Evolutionary conservation across 64 coral and sea anemone genomes (phyloP).

Genomic region (Catalaphyllia jardinei): DNA sequence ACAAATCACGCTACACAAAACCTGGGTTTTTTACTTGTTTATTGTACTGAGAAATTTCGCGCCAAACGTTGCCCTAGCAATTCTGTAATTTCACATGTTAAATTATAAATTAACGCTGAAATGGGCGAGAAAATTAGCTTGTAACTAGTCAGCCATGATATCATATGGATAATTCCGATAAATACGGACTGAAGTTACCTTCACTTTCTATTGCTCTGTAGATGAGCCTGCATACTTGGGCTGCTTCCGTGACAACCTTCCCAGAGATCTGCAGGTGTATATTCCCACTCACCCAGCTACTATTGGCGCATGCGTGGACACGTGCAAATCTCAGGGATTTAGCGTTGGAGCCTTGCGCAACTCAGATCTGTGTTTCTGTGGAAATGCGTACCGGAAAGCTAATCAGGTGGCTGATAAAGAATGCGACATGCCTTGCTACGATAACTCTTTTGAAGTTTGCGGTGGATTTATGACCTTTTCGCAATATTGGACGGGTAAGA

Average conservation of each 20-base stretch:
- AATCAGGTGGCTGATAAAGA: slow-evolving; percentile 61
- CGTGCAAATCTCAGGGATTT: slow-evolving; percentile 82
- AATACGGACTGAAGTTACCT: no score
- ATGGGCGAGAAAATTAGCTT: no score
- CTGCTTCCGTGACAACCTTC: slow-evolving; percentile 81
- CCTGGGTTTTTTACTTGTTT: no score
- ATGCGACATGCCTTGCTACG: slow-evolving; percentile 78
- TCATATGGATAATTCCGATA: no score
- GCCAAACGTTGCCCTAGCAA: no score
- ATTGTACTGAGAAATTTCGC: no score
- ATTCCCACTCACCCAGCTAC: slow-evolving; percentile 85
- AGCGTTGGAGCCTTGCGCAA: slow-evolving; percentile 78
- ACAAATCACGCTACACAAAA: no score
- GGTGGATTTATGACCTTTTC: slow-evolving; percentile 69
- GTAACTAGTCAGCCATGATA: no score
- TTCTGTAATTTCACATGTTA: no score
- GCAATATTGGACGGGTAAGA: slow-evolving; percentile 86
- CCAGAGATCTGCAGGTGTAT: slow-evolving; percentile 70
- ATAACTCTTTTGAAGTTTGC: slow-evolving; percentile 84
- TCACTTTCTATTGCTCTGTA: neutral
- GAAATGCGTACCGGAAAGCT: slow-evolving; percentile 67
- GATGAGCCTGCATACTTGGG: slow-evolving; percentile 92
- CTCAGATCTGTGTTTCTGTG: slow-evolving; percentile 87
- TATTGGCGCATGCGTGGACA: slow-evolving; percentile 80
- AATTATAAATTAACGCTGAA: no score